These are phyloP conservation scores for Altica lythri DNA, from an alignment of 2,888 invertebrate genomes.

Conservation along the genomic window DNA sequence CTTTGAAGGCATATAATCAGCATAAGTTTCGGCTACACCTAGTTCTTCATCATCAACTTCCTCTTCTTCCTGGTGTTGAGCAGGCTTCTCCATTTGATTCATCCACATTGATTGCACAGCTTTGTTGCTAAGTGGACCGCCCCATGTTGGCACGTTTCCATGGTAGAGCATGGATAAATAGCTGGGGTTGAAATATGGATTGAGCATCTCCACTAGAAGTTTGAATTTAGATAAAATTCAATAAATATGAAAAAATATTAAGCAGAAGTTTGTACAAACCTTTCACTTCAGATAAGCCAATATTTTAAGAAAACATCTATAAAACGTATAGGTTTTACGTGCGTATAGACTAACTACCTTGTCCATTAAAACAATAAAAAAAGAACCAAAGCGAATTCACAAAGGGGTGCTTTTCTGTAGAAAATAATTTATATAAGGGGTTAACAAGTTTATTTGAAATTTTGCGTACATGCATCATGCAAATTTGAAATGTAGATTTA, in stretches of 20 bases:
- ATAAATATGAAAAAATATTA: too few relatives aligned
- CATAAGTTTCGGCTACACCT: conserved; percentile 98
- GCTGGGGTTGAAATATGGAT: conserved; percentile 51
- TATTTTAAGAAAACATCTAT: too few relatives aligned
- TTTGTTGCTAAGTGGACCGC: conserved; percentile 58
- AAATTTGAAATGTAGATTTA: too few relatives aligned
- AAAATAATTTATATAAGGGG: too few relatives aligned
- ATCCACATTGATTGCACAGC: conserved; percentile 67
- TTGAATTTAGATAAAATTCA: too few relatives aligned
- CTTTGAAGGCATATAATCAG: conserved; percentile 98
- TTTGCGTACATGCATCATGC: too few relatives aligned
- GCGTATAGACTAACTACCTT: too few relatives aligned
- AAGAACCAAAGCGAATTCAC: neutral
- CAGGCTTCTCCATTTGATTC: conserved; percentile 54
- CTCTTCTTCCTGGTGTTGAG: conserved; percentile 54
- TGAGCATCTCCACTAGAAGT: conserved; percentile 44
- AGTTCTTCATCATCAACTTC: conserved; percentile 91
- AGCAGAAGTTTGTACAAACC: too few relatives aligned
- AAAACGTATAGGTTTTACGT: too few relatives aligned
- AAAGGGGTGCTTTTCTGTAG: too few relatives aligned
- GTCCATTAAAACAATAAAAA: neutral
- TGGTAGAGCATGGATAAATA: conserved; percentile 44
- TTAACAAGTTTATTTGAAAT: too few relatives aligned
- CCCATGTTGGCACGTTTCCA: conserved; percentile 50
- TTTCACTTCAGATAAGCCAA: too few relatives aligned